phyloP scores from a whole-genome alignment of 2,797 vertebrate genomes.

The Eulemur mongoz region DNA sequence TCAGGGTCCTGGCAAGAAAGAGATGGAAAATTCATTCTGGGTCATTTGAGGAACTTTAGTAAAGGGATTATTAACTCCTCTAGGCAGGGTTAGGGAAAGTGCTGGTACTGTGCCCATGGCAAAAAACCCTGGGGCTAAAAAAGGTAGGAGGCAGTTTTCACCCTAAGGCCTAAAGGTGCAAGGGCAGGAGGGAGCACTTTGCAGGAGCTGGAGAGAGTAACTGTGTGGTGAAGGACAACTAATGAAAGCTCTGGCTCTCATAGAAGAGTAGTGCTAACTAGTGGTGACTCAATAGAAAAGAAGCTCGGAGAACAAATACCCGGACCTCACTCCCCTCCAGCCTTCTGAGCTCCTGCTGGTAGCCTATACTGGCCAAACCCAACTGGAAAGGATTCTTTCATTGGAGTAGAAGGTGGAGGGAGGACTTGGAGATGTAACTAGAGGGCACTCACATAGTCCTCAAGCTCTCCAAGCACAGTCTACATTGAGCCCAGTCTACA shows the following conservation, averaged over 20 bases:
- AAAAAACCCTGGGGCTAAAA: neutral
- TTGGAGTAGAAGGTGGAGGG: neutral
- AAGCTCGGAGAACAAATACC: no score
- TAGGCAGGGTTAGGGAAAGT: neutral
- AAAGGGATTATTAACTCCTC: neutral
- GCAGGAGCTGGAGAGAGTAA: neutral
- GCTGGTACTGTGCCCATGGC: rapidly evolving
- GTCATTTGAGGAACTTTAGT: neutral
- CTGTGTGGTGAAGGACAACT: neutral
- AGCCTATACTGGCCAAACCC: neutral
- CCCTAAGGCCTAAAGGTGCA: neutral
- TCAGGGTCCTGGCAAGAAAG: neutral
- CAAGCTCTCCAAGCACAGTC: neutral
- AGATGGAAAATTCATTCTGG: neutral
- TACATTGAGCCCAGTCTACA: rapidly evolving
- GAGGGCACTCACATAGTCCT: neutral
- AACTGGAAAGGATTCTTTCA: neutral
- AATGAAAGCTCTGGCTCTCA: neutral
- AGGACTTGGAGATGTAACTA: neutral
- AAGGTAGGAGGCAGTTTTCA: neutral
- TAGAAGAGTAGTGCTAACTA: neutral
- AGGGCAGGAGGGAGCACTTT: neutral
- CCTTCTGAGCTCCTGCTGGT: neutral
- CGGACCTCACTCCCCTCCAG: neutral
- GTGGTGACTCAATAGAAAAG: neutral